Percentiles rank a stretch among this genome's conserved stretches.
phyloP scores from a whole-genome alignment of 2,888 invertebrate genomes.

The Chesias legatella region DNA sequence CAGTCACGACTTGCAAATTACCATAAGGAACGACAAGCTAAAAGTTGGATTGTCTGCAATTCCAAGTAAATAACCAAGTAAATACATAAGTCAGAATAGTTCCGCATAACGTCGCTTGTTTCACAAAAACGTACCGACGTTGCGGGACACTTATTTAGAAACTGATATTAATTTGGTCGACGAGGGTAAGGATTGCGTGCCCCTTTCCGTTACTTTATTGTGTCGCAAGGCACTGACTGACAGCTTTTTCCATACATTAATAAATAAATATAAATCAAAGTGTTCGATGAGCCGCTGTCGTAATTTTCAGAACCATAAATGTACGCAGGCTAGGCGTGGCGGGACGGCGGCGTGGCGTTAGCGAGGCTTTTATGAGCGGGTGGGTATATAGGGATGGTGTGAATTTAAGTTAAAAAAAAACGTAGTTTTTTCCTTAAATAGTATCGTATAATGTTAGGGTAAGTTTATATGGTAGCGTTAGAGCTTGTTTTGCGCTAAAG shows the following conservation, averaged over 20 bases:
- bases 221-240: slow-evolving; percentile 23
- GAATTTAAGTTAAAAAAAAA: too few species aligned
- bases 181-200: slow-evolving; percentile 64
- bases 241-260: neutral
- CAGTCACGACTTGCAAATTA: neutral
- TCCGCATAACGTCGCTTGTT: slow-evolving; percentile 31
- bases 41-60: slow-evolving; percentile 25
- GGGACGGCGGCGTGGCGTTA: too few species aligned
- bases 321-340: too few species aligned
- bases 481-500: too few species aligned
- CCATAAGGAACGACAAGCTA: slow-evolving; percentile 10
- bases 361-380: too few species aligned
- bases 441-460: too few species aligned
- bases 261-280: too few species aligned
- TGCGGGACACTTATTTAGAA: slow-evolving; percentile 66
- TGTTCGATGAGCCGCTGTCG: too few species aligned
- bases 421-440: too few species aligned
- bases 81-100: slow-evolving; percentile 16
- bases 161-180: slow-evolving; percentile 70
- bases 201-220: slow-evolving; percentile 35
- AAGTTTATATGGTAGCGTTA: too few species aligned
- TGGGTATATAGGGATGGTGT: too few species aligned
- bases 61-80: slow-evolving; percentile 14
- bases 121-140: slow-evolving; percentile 49
- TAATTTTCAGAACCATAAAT: too few species aligned